Conservation (phyloP, 35 echinoderm and acorn worm species). For the Eucidaris tribuloides region DNA sequence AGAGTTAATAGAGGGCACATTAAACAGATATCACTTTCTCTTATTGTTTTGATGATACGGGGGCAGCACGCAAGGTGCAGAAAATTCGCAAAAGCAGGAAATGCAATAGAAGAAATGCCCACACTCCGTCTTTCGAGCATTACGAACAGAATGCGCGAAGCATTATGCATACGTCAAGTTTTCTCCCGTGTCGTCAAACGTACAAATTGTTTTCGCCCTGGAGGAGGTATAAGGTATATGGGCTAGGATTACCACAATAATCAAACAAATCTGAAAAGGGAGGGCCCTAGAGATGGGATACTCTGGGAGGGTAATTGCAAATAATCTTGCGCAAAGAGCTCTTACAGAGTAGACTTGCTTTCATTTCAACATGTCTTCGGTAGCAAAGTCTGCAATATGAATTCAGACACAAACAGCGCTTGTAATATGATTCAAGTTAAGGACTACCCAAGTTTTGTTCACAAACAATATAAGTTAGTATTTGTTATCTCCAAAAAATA, state of each 20-base stretch:
- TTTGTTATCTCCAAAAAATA: no score
- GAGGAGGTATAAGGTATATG: not conserved
- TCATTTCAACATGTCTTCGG: no score
- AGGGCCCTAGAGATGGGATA: no score
- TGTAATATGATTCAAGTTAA: no score
- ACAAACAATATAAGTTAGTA: no score
- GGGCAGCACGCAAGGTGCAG: not conserved
- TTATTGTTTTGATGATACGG: not conserved
- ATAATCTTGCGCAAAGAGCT: no score
- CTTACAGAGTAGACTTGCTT: no score
- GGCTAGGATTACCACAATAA: constrained; percentile 21
- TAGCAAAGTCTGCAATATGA: no score
- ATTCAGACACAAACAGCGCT: no score
- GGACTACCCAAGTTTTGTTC: no score
- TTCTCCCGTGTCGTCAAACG: not conserved
- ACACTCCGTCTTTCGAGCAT: not conserved
- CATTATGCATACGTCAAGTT: not conserved
- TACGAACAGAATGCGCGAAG: not conserved
- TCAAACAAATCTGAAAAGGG: constrained; percentile 14
- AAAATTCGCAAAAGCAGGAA: not conserved
- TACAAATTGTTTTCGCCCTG: constrained; percentile 14
- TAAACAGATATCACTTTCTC: not conserved
- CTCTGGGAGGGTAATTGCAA: no score
- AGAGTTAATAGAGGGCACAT: no score
- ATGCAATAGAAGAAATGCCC: not conserved